A percentile compares a stretch with the other conserved stretches of the same genome.
Evolutionary conservation across 2,113 vertebrate species (phyloP).

Genomic region (Canis aureus): DNA sequence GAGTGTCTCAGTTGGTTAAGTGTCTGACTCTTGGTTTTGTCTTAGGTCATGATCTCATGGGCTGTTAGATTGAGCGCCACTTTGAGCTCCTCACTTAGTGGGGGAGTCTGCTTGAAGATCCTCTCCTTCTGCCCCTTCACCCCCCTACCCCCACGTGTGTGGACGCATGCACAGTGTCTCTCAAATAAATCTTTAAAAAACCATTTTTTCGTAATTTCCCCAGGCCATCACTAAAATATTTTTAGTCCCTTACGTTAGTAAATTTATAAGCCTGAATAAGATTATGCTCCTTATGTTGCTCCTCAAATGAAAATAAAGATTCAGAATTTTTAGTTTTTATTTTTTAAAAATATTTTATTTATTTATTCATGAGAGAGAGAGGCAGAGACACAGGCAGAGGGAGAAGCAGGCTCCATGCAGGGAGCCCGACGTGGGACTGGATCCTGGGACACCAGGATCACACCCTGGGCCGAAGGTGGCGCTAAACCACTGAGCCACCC

Average conservation of each 20-base stretch:
- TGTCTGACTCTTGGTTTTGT: background rate
- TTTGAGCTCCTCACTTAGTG: background rate
- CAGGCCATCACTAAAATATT: conserved; percentile 38
- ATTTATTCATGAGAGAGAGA: too few species aligned
- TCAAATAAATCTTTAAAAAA: background rate
- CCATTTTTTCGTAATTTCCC: background rate
- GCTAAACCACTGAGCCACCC: too few species aligned
- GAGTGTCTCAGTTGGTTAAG: background rate
- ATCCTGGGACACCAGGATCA: too few species aligned
- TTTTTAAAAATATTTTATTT: too few species aligned
- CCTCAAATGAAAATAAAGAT: conserved; percentile 57
- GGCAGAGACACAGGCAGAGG: too few species aligned
- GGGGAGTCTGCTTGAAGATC: background rate
- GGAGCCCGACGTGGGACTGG: too few species aligned
- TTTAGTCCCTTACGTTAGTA: conserved; percentile 48
- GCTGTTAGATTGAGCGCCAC: accelerated
- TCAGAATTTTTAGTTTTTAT: background rate
- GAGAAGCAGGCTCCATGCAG: too few species aligned
- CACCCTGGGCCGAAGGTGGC: too few species aligned
- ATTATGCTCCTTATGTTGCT: conserved; percentile 55
- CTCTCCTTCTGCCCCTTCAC: background rate
- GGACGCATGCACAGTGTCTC: background rate
- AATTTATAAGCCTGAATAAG: conserved; percentile 55
- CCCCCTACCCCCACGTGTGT: too few species aligned
- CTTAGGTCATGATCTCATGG: background rate